Evolutionary conservation across 2,888 invertebrate genomes (phyloP).

Genomic region (Anticlea derivata): DNA sequence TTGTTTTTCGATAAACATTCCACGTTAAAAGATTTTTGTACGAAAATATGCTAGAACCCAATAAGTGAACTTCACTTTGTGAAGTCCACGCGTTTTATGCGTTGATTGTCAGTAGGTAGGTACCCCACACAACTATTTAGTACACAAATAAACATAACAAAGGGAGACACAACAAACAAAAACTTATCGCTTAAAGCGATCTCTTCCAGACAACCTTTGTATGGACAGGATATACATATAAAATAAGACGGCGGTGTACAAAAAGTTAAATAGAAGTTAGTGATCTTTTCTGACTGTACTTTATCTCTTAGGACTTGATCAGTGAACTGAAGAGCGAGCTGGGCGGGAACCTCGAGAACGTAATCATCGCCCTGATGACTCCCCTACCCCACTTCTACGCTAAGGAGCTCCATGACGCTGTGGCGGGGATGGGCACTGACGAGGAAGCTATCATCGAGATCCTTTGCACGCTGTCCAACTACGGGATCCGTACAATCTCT

Average conservation of each 20-base stretch:
- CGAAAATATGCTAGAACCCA: too few relatives aligned
- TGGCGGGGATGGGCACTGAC: slow-evolving; percentile 93
- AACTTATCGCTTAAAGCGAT: too few relatives aligned
- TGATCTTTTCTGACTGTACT: background rate
- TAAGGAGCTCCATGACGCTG: slow-evolving; percentile 93
- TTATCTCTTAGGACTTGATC: slow-evolving; percentile 85
- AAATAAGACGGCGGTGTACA: too few relatives aligned
- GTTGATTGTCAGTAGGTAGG: too few relatives aligned
- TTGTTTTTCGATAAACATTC: background rate
- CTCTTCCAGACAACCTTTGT: too few relatives aligned
- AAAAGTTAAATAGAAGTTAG: background rate
- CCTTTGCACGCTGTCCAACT: slow-evolving; percentile 95
- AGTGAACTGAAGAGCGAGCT: slow-evolving; percentile 95
- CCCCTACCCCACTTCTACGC: slow-evolving; percentile 96
- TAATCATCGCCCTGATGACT: slow-evolving; percentile 95
- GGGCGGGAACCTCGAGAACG: slow-evolving; percentile 94
- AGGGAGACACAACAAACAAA: too few relatives aligned
- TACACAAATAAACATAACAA: too few relatives aligned
- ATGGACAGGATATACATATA: too few relatives aligned
- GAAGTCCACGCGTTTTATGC: too few relatives aligned
- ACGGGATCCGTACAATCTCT: slow-evolving; percentile 93
- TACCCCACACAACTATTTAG: too few relatives aligned
- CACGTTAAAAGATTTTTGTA: too few relatives aligned
- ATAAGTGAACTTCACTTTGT: too few relatives aligned
- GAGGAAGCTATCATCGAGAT: slow-evolving; percentile 96